A percentile compares a stretch with the other conserved stretches of the same genome.
These are phyloP conservation scores for Xylota segnis DNA, from an alignment of 2,888 invertebrate species.

Conservation along the genomic window DNA sequence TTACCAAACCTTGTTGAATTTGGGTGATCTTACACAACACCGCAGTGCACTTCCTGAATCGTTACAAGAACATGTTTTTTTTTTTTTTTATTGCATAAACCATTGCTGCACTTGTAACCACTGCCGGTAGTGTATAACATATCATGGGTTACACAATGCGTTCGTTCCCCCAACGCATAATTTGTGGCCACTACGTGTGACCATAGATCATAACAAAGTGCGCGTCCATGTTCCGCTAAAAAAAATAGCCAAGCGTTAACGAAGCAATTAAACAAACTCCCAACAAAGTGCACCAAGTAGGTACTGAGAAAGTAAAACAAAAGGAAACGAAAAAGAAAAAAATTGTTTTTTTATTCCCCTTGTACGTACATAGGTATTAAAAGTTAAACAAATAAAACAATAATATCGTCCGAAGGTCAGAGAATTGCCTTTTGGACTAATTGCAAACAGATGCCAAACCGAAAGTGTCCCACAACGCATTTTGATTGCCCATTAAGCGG, in stretches of 20 bases:
- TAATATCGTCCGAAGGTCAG: slow-evolving; percentile 35
- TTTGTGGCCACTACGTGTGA: slow-evolving; percentile 52
- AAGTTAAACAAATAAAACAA: not conserved
- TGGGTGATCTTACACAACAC: not conserved
- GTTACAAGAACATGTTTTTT: not conserved
- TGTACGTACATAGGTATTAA: not conserved
- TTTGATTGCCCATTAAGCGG: slow-evolving; percentile 49
- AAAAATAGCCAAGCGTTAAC: slow-evolving; percentile 30
- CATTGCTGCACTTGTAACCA: slow-evolving; percentile 42
- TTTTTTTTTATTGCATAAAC: slow-evolving; percentile 29
- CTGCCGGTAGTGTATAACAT: slow-evolving; percentile 26
- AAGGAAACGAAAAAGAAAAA: not conserved
- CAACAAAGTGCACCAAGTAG: not conserved
- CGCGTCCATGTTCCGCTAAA: slow-evolving; percentile 38
- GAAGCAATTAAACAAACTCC: slow-evolving; percentile 16
- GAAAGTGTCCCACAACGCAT: slow-evolving; percentile 49
- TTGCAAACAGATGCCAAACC: slow-evolving; percentile 28
- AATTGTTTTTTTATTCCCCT: not conserved
- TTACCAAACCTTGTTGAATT: not conserved
- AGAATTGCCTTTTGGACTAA: slow-evolving; percentile 24
- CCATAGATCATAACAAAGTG: slow-evolving; percentile 42
- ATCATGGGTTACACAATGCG: slow-evolving; percentile 44
- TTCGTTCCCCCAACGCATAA: slow-evolving; percentile 43
- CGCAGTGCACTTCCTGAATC: slow-evolving; percentile 14
- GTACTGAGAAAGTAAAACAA: slow-evolving; percentile 27